A percentile compares a stretch with the other conserved stretches of the same genome.
Conservation (phyloP, 2,888 invertebrate genomes). For the Ichneumoninae sp. region DNA sequence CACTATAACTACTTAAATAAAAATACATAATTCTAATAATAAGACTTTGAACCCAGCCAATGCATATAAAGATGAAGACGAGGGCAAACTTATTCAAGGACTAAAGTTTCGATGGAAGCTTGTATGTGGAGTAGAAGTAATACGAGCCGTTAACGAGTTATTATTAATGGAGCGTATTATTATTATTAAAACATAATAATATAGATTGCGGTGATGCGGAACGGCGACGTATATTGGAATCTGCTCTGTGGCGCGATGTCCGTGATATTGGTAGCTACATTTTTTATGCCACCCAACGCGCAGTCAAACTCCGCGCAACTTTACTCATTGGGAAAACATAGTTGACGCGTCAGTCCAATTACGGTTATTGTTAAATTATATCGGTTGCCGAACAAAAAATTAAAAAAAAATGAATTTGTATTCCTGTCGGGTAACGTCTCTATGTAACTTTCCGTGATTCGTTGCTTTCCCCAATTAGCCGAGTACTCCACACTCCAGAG, state of each 20-base stretch:
- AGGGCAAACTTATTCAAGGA: not conserved
- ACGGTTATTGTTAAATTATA: not conserved
- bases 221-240: no score
- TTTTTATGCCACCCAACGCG: not conserved
- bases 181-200: no score
- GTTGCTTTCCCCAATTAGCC: conserved; percentile 75
- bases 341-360: not conserved
- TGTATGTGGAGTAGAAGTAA: not conserved
- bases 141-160: not conserved
- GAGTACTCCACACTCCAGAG: conserved; percentile 49
- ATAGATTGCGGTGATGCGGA: no score
- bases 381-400: not conserved
- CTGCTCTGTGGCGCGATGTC: not conserved
- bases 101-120: not conserved
- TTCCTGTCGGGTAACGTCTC: conserved; percentile 13
- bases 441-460: conserved; percentile 67
- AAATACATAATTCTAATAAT: no score
- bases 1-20: no score
- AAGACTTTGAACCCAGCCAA: no score
- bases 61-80: no score
- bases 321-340: not conserved
- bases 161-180: no score
- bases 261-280: not conserved
- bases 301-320: not conserved
- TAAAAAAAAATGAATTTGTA: not conserved